Conservation (phyloP, 1,140 invertebrate species). For the Cyclargus thomasi region DNA sequence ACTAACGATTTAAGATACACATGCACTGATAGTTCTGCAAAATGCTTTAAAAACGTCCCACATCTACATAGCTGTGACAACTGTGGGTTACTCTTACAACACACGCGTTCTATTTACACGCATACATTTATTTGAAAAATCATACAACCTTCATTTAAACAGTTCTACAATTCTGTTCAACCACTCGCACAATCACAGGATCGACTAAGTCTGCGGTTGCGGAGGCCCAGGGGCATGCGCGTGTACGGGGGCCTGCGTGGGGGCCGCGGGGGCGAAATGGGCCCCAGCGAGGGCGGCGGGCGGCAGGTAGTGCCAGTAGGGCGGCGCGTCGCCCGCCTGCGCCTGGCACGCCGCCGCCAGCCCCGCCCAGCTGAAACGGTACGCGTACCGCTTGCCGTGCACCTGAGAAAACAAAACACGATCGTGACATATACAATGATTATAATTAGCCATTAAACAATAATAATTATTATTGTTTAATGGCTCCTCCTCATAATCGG, state of each 20-base stretch:
- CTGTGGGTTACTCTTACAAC: too few relatives aligned
- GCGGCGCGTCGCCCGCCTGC: slow-evolving; percentile 76
- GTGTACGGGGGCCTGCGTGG: slow-evolving; percentile 29
- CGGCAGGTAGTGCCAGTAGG: slow-evolving; percentile 48
- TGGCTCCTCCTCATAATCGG: too few relatives aligned
- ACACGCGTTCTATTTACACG: too few relatives aligned
- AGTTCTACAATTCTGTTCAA: neutral
- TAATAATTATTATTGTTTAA: too few relatives aligned
- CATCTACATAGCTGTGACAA: too few relatives aligned
- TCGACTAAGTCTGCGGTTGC: slow-evolving; percentile 22
- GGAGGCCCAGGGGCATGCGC: slow-evolving; percentile 27
- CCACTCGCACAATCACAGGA: neutral
- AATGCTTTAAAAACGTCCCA: too few relatives aligned
- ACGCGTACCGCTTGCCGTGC: slow-evolving; percentile 93
- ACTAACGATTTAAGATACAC: too few relatives aligned
- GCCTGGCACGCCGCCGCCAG: slow-evolving; percentile 89
- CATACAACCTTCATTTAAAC: too few relatives aligned
- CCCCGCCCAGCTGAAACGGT: slow-evolving; percentile 94
- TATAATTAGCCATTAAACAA: too few relatives aligned
- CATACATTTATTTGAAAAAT: too few relatives aligned
- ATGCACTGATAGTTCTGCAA: too few relatives aligned
- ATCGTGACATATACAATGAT: too few relatives aligned
- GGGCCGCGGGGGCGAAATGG: slow-evolving; percentile 21
- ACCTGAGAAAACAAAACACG: slow-evolving; percentile 76
- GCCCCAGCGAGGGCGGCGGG: slow-evolving; percentile 26